Evolutionary conservation across 37 sponge, comb jelly and placozoan genomes (phyloP), one percentile per base, ranked within the genome.

Genomic region (Axinella damicornis): DNA sequence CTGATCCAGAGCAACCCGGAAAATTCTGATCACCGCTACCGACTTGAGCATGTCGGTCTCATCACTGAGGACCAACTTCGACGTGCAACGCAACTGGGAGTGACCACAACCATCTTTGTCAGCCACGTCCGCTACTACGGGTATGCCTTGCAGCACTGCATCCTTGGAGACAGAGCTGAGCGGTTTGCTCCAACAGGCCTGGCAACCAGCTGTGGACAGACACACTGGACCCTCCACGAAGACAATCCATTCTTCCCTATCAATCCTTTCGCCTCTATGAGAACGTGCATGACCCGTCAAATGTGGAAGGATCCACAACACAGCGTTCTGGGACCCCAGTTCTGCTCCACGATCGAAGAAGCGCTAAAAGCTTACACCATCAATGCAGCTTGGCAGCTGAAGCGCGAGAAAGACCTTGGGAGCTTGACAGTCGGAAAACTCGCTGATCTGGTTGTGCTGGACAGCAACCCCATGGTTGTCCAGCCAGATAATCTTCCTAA

Each of bases 331-430:
- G 87, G 85, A 0, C 62, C 22, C 18, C 35, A 78, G 13, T 41
- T 72, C 63, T 37, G 88, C 52, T 61, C 78, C 65, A 38, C 65
- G 13, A 53, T 82, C 31, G 78, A 81, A 16, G 83, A 91, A 19
- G 92, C 87, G 14, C 57, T 87, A 12, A 91, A 87, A 53, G 92
- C 87, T 1, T 91, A 81, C 69, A 91, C 91, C 0, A 86, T 80
- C 35, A 38, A 65, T 65, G 69, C 91, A 9, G 91, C 91, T 34
- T 91, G 87, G 86, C 91, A 91, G 77, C 71, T 91, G 68, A 56
- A 52, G 33, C 37, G 65, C 18, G 91, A 91, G 70, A 36, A 85
- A 4, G 65, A 87, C 39, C 28, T 91, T 20, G 91, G 91, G 0
- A 87, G 83, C 71, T 32, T 91, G 52, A 77, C 73, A 53, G 92